Base-by-base conservation (phyloP, 2,888 invertebrate genomes). In the Myopa testacea region DNA sequence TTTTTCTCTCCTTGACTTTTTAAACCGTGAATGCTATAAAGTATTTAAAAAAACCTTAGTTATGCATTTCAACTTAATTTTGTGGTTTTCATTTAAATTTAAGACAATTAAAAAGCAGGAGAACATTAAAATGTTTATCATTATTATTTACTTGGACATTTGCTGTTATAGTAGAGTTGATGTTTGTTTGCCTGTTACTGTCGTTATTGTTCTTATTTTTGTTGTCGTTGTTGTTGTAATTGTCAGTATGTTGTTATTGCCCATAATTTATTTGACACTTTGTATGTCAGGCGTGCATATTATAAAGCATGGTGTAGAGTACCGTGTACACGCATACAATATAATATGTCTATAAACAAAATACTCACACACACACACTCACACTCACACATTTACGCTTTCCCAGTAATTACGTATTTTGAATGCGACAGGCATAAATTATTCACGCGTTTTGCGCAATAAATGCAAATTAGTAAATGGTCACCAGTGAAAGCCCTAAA, bases 381-480 rank as follows among this genome's bases (percentile, higher is more conserved):
- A 52, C 26, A 65, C 50, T 0, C 62, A 67, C 16, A 37, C 60
- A 14, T 12, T 40, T 40, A 72, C 65, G 69, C 63, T 74, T 75
- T 70, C 40, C 50, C 40, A 16, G 50, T 73, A 71, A 60, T 71
- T 60, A 74, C 55, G 50, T 14, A 76, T 37, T 78, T 70, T 50
- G 60, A 55, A 71, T 45, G 78, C 67, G 67, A 26, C 37, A 45
- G 26, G 60, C 78, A 79, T 79, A 73, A 78, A 79, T 79, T 75
- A 78, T 78, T 65, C 58, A 75, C 77, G 77, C 67, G 62, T 26
- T 50, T 70, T n/a, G 65, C 75, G 77, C 77, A 75, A 79, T 81
- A 73, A 78, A 81, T 81, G 79, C 77, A 81, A 81, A 79, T 78
- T 81, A 79, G 71, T 74, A 78, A 81, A 78, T 78, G 79, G 52